Evolutionary conservation across 2,113 vertebrate genomes (phyloP), one percentile per base, ranked within the genome.

Genomic region (Otocyon megalotis): DNA sequence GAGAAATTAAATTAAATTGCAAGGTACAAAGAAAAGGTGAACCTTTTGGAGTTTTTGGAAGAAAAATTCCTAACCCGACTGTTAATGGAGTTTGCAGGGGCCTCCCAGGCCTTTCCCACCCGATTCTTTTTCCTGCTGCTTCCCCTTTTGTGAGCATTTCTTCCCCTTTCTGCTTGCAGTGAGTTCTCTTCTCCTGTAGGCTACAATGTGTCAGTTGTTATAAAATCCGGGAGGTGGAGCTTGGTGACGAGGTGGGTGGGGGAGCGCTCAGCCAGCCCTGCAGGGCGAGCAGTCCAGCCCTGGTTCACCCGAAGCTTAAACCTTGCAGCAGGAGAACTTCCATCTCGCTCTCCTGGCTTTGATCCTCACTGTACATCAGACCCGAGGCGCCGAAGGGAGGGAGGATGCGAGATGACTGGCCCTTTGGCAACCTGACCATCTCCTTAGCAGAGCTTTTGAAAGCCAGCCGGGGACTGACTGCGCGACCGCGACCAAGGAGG

Each of bases 161-260:
- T 88, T 97, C 96, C 89, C 65, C 63, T 90, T 95, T 96, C n/a
- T 95, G 84, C 98, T 98, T 94, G 96, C 97, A 96, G 92, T 60
- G 94, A 94, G 94, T 96, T 92, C 86, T 92, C 93, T 82, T 97
- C 95, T 95, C 98, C 98, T 81, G 97, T 90, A 98, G 98, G 98
- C 98, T 96, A 98, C 98, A 98, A 98, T 93, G 98, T 98, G 98
- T 96, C 97, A 96, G 98, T 97, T 97, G 98, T 98, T 98, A 97
- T 97, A 98, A 97, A 98, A 98, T 92, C 98, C 96, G 97, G 98
- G 98, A 97, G 98, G 99, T 98, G 99, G 98, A 98, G 99, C 97
- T 96, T 98, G 98, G 98, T 97, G 98, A 97, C 96, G 97, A 94
- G 84, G 83, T 87, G 56, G 20, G 97, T 94, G 58, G 92, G 82